Percentiles rank a stretch among this genome's conserved stretches.
Conservation (phyloP, 2,113 vertebrate species). For the Porphyrio hochstetteri region DNA sequence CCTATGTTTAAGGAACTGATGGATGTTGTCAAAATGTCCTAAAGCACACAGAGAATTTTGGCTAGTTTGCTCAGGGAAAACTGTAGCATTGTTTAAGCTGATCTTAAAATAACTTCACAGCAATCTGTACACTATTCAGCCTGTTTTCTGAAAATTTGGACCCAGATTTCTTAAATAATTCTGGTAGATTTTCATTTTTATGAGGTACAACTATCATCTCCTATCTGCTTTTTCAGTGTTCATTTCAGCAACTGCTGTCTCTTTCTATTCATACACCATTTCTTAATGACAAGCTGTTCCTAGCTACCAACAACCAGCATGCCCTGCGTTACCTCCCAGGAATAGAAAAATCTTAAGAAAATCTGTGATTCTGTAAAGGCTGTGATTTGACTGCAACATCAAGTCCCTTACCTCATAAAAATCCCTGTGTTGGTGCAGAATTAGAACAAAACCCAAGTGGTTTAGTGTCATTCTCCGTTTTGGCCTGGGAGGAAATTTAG, state of each 20-base stretch:
- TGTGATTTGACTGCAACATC: not conserved
- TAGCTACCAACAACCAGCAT: not conserved
- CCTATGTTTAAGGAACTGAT: not conserved
- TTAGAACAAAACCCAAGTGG: not conserved
- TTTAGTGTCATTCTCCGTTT: not conserved
- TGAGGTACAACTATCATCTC: not conserved
- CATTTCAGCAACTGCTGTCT: not conserved
- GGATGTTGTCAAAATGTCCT: not conserved
- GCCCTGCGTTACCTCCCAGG: not conserved
- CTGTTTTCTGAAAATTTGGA: not conserved
- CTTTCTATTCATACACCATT: not conserved
- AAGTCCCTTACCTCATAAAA: not conserved
- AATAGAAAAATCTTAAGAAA: not conserved
- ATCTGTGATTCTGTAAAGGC: not conserved
- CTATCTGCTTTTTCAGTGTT: not conserved
- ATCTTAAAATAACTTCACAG: not conserved
- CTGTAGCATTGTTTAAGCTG: not conserved
- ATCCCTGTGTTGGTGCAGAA: not conserved
- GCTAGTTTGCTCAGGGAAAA: not conserved
- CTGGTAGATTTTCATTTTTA: not conserved
- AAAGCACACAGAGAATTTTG: not conserved
- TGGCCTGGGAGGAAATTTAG: not conserved
- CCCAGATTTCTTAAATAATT: not conserved
- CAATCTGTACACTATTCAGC: not conserved
- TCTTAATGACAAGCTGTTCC: not conserved